phyloP scores from a whole-genome alignment of 2,113 vertebrate genomes.

The Rhizomys pruinosus region DNA sequence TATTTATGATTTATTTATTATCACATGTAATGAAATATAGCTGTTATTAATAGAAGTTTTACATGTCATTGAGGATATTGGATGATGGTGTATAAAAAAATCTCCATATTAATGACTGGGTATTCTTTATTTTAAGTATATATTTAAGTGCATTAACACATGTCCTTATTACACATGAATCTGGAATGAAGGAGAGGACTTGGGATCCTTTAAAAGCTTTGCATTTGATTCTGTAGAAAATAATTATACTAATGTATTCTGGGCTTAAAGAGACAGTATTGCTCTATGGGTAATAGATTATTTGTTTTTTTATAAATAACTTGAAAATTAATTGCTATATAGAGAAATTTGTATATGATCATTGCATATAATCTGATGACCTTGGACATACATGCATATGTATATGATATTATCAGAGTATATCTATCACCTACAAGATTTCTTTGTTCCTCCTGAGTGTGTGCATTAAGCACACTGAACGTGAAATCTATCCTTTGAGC shows the following conservation, averaged over 20 bases:
- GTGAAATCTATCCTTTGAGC: not conserved
- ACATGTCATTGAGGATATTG: not conserved
- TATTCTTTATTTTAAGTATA: not conserved
- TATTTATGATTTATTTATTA: constrained; percentile 16
- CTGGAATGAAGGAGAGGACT: too few relatives aligned
- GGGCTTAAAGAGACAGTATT: not conserved
- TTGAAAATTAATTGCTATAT: not conserved
- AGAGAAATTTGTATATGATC: not conserved
- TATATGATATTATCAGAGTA: not conserved
- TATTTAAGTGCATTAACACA: not conserved
- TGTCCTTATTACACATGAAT: not conserved
- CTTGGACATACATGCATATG: not conserved
- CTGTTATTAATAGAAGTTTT: not conserved
- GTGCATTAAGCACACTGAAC: not conserved
- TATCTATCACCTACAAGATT: not conserved
- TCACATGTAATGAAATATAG: not conserved
- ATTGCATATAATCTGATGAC: not conserved
- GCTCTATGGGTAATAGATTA: not conserved
- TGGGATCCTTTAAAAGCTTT: not conserved
- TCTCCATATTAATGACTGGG: not conserved
- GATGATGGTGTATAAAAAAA: not conserved
- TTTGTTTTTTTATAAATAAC: not conserved
- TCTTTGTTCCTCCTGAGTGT: not conserved
- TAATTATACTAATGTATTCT: not conserved
- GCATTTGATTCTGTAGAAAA: not conserved